Evolutionary conservation across 1,140 invertebrate genomes (phyloP), one percentile per base, ranked within the genome.

Genomic region (Heliconius melpomene): DNA sequence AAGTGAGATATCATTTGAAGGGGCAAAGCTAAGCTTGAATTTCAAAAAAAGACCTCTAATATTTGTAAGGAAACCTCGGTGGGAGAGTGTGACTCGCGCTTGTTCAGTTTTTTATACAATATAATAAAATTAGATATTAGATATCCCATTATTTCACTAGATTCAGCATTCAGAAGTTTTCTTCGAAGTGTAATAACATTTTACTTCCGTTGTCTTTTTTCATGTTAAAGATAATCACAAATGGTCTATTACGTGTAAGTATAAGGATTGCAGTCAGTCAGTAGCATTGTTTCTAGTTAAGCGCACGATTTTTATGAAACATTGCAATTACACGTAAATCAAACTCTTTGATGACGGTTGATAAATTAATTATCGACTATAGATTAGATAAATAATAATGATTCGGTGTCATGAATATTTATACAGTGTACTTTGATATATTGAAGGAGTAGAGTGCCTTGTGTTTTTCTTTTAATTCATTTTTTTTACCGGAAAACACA

Each of bases 381-480:
- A 78, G 90, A 92, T 92, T 89, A 90, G 82, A 84, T 83, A 80
- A 84, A 82, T 86, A 85, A 82, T 80, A 80, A 74, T 86, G 82
- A 87, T 79, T 90, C 80, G 84, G 82, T 83, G 80, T 79, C 84
- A 82, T 80, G 81, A 83, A 86, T 81, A 84, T 82, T 84, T 84
- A 79, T 82, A 71, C 85, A 90, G 88, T 90, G 76, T 78, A 80
- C 79, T 83, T 83, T 75, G 71, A 84, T 79, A 57, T 54, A 60
- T 75, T 73, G 29, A 66, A 72, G 72, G 71, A 60, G 26, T 29
- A 76, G 57, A 78, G 79, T 75, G 79, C 40, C 3, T 81, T 75
- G 80, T 78, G 60, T 32, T 75, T 26, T 57, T 75, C 18, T 77
- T 18, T 72, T 77, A n/a, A 57, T 36, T 40, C 40, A 36, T 23